phyloP scores from a whole-genome alignment of 2,888 invertebrate species.

The Allacma fusca region DNA sequence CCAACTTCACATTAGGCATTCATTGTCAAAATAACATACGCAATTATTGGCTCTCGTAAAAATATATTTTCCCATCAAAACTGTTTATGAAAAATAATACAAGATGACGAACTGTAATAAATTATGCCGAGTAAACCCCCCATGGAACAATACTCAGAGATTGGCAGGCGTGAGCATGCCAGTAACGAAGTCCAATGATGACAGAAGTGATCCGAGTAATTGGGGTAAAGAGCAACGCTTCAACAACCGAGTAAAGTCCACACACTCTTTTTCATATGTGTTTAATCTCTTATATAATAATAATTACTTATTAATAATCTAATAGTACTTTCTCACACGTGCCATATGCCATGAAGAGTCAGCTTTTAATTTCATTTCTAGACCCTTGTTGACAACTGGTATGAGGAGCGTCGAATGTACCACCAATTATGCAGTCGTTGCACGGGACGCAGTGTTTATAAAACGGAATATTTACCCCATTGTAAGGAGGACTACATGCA shows the following conservation, averaged over 20 bases:
- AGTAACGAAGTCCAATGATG: too few species aligned
- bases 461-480: conserved; percentile 47
- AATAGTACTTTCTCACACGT: too few species aligned
- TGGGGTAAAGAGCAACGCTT: not conserved
- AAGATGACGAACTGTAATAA: too few species aligned
- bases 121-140: too few species aligned
- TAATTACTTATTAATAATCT: not conserved
- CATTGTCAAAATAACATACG: too few species aligned
- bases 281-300: not conserved
- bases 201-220: not conserved
- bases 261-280: not conserved
- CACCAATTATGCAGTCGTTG: conserved; percentile 52
- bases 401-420: conserved; percentile 56
- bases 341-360: too few species aligned
- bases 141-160: too few species aligned
- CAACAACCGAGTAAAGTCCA: not conserved
- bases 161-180: too few species aligned
- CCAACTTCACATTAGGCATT: too few species aligned
- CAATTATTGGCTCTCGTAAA: too few species aligned
- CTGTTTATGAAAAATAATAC: too few species aligned
- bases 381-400: conserved; percentile 56
- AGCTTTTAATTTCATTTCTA: not conserved
- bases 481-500: conserved; percentile 20
- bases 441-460: conserved; percentile 49
- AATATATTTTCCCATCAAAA: too few species aligned